Evolutionary conservation across 1,140 invertebrate species (phyloP).

Genomic region (Brachystomella parvula): DNA sequence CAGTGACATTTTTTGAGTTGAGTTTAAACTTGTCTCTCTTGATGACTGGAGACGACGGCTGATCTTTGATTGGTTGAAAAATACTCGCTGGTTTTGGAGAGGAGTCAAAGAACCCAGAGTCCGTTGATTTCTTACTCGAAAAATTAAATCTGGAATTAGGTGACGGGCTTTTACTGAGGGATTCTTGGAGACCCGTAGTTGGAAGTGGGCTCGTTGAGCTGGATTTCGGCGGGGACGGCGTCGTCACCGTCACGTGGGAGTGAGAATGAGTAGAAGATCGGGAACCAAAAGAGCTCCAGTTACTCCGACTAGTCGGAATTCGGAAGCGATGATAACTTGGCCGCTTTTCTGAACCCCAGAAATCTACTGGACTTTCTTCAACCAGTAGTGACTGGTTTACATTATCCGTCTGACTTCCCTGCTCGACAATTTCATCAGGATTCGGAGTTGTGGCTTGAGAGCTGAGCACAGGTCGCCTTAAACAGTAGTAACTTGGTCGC

Average conservation of each 20-base stretch:
- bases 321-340: background rate
- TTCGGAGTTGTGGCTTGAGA: background rate
- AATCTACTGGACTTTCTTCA: background rate
- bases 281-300: too few relatives aligned
- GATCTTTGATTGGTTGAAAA: background rate
- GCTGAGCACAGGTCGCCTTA: background rate
- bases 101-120: slow-evolving; percentile 4
- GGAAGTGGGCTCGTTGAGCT: too few relatives aligned
- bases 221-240: background rate
- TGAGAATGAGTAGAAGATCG: background rate
- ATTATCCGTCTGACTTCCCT: background rate
- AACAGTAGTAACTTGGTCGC: background rate
- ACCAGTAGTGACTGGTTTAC: background rate
- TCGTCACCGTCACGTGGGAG: background rate
- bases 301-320: background rate
- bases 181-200: too few relatives aligned
- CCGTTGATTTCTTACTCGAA: background rate
- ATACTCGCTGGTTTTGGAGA: background rate
- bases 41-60: too few relatives aligned
- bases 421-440: background rate
- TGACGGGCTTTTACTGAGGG: background rate
- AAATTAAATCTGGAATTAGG: background rate
- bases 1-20: background rate
- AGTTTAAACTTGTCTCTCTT: too few relatives aligned
- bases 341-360: background rate